Percentiles rank a stretch among this genome's conserved stretches.
phyloP scores from a whole-genome alignment of 2,797 vertebrate species.

The Pterois miles region DNA sequence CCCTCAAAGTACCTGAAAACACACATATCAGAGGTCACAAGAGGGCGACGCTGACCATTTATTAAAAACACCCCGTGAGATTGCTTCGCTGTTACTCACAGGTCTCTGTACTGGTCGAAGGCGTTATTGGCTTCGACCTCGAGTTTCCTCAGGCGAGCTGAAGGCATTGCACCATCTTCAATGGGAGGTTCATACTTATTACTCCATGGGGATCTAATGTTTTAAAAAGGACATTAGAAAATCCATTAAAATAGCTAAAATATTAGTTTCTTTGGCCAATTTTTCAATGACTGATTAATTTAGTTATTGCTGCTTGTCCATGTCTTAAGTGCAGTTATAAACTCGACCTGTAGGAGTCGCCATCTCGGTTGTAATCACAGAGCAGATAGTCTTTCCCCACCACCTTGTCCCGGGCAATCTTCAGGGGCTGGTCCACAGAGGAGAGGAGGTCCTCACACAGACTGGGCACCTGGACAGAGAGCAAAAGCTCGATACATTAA shows the following conservation, averaged over 20 bases:
- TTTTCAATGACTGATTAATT: background rate
- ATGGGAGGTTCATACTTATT: slow-evolving; percentile 99
- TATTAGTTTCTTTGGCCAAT: background rate
- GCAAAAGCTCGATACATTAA: background rate
- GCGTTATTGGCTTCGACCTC: slow-evolving; percentile 99
- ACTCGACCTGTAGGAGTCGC: slow-evolving; percentile 95
- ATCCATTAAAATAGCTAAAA: background rate
- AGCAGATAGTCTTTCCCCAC: slow-evolving; percentile 99
- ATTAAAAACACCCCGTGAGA: background rate
- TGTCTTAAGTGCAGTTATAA: slow-evolving; percentile 19
- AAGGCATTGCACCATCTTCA: slow-evolving; percentile 99
- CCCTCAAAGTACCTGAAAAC: slow-evolving; percentile 95
- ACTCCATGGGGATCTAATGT: slow-evolving; percentile 95
- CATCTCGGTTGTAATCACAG: slow-evolving; percentile 99
- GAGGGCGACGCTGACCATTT: background rate
- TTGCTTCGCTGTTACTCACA: slow-evolving; percentile 85
- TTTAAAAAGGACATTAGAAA: background rate
- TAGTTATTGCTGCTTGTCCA: background rate
- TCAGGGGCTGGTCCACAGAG: slow-evolving; percentile 98
- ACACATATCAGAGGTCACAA: slow-evolving; percentile 21
- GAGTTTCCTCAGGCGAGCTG: slow-evolving; percentile 95
- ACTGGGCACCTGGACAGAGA: slow-evolving; percentile 88
- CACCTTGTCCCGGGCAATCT: slow-evolving; percentile 97
- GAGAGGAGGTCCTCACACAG: slow-evolving; percentile 99
- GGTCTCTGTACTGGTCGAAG: slow-evolving; percentile 99